Conservation (phyloP, 1,140 invertebrate species). For the Bacillus rossius region DNA sequence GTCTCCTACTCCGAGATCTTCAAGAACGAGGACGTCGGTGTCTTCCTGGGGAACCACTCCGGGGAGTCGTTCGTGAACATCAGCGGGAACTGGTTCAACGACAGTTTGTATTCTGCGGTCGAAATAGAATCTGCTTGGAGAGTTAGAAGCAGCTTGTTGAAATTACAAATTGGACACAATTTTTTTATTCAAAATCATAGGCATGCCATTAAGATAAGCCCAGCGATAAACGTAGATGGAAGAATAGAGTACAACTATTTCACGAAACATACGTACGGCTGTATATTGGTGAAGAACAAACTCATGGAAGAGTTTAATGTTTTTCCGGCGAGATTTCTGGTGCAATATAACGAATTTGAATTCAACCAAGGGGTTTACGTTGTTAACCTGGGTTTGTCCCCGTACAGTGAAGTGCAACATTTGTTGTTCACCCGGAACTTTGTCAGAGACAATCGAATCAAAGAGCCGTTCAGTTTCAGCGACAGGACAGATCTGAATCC, state of each 20-base stretch:
- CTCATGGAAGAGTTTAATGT: conserved; percentile 59
- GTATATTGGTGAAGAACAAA: conserved; percentile 84
- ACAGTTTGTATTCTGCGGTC: conserved; percentile 65
- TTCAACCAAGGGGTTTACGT: conserved; percentile 85
- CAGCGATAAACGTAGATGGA: conserved; percentile 76
- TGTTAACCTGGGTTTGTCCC: conserved; percentile 78
- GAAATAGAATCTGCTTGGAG: conserved; percentile 75
- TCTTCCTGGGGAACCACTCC: conserved; percentile 76
- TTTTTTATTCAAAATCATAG: conserved; percentile 69
- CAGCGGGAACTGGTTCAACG: conserved; percentile 78
- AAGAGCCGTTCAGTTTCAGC: conserved; percentile 73
- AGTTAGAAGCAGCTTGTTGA: conserved; percentile 39
- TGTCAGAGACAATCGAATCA: conserved; percentile 77
- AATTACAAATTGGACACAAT: conserved; percentile 82
- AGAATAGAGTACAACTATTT: conserved; percentile 87
- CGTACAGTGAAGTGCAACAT: conserved; percentile 74
- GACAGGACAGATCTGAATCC: conserved; percentile 69
- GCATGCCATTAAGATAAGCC: conserved; percentile 71
- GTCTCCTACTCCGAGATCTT: conserved; percentile 83
- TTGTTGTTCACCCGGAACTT: conserved; percentile 86
- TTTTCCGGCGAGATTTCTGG: conserved; percentile 60
- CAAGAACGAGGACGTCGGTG: conserved; percentile 75
- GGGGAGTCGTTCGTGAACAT: conserved; percentile 73
- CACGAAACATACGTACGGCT: conserved; percentile 70
- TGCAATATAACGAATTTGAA: conserved; percentile 86